phyloP scores from a whole-genome alignment of 2,113 vertebrate species.

The Paramisgurnus dabryanus region DNA sequence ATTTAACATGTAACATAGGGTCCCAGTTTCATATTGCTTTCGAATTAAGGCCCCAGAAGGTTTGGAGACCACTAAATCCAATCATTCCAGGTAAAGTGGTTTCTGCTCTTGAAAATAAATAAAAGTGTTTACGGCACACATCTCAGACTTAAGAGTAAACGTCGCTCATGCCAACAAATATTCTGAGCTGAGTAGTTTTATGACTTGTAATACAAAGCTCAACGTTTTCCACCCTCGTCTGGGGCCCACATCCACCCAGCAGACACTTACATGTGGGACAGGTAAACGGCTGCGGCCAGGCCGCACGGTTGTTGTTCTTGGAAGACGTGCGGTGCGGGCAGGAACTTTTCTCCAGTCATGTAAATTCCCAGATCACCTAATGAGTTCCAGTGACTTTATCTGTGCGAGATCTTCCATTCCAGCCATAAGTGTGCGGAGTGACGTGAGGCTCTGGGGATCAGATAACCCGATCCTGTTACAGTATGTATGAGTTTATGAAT shows the following conservation, averaged over 20 bases:
- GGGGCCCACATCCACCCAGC: background rate
- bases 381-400: slow-evolving; percentile 33
- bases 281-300: slow-evolving; percentile 3
- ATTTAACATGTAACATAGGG: no score
- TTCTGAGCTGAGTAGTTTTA: slow-evolving; percentile 47
- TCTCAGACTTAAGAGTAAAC: slow-evolving; percentile 7
- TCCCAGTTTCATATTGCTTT: no score
- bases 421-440: background rate
- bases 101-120: no score
- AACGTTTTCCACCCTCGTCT: slow-evolving; percentile 34
- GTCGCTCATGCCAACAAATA: slow-evolving; percentile 47
- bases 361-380: slow-evolving; percentile 17
- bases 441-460: background rate
- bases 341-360: background rate
- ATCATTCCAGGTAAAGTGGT: background rate
- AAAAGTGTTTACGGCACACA: no score
- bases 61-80: no score
- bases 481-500: background rate
- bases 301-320: slow-evolving; percentile 34
- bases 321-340: background rate
- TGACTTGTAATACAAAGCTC: slow-evolving; percentile 41
- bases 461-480: background rate
- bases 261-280: slow-evolving; percentile 18
- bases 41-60: no score
- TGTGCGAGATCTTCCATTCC: slow-evolving; percentile 22